Evolutionary conservation across 1,140 invertebrate species (phyloP).

Genomic region (Tribolium madens): DNA sequence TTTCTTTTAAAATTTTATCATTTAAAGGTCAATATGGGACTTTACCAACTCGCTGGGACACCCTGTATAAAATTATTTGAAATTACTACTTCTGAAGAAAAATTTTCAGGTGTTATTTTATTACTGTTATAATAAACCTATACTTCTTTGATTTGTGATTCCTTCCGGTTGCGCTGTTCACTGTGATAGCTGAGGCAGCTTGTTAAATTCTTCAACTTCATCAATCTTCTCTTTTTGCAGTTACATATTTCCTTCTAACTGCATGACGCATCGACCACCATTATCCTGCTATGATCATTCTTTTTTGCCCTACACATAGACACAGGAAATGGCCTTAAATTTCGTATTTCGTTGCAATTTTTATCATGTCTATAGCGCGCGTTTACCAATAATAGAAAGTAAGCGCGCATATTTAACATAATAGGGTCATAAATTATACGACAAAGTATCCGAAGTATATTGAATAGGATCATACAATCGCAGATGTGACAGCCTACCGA

Average conservation of each 20-base stretch:
- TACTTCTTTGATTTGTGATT: background rate
- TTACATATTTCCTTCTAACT: background rate
- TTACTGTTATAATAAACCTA: background rate
- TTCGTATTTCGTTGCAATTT: background rate
- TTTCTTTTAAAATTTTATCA: no score
- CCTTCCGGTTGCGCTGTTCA: background rate
- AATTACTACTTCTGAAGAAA: no score
- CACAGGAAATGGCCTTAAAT: background rate
- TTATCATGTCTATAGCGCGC: background rate
- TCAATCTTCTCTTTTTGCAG: background rate
- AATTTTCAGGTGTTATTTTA: background rate
- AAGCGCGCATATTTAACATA: constrained; percentile 24
- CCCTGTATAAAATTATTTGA: no score
- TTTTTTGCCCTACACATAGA: background rate
- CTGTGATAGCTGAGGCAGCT: background rate
- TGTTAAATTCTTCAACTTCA: background rate
- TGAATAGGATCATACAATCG: constrained; percentile 31
- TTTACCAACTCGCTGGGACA: no score
- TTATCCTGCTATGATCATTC: background rate
- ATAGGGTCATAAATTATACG: constrained; percentile 32
- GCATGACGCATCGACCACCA: background rate
- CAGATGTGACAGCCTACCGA: constrained; percentile 29
- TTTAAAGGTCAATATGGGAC: no score
- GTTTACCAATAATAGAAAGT: constrained; percentile 15
- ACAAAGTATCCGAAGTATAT: constrained; percentile 29